phyloP scores from a whole-genome alignment of 2,888 invertebrate genomes.

The Zygothrica quintamaculata region DNA sequence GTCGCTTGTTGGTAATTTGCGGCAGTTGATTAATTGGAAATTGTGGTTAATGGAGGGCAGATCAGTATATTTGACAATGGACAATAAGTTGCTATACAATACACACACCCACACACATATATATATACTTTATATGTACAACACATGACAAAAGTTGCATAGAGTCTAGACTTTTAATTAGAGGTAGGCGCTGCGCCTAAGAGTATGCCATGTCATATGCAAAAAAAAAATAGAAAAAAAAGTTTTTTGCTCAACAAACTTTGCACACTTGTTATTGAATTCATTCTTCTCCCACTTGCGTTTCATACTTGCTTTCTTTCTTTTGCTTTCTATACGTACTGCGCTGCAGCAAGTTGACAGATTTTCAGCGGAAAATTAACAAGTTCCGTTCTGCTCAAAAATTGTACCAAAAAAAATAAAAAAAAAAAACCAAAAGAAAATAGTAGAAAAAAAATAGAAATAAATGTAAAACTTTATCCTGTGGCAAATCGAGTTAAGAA shows the following conservation, averaged over 20 bases:
- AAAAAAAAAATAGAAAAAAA: no score
- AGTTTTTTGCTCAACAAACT: constrained; percentile 49
- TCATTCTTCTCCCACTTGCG: no score
- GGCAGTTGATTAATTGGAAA: constrained; percentile 77
- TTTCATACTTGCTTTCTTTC: no score
- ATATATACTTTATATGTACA: no score
- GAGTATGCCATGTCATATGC: constrained; percentile 49
- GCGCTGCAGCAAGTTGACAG: constrained; percentile 65
- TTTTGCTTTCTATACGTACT: constrained; percentile 3
- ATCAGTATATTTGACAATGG: constrained; percentile 38
- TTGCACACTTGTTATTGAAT: constrained; percentile 63
- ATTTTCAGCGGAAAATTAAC: constrained; percentile 80
- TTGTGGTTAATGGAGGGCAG: constrained; percentile 69
- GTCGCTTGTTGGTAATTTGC: constrained; percentile 56
- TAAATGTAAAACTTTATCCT: constrained; percentile 65
- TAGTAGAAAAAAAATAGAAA: constrained; percentile 21
- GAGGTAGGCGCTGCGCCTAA: constrained; percentile 48
- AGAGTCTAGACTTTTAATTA: constrained; percentile 76
- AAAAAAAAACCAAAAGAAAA: constrained; percentile 6
- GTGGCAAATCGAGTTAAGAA: constrained; percentile 74
- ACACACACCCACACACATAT: constrained; percentile 8
- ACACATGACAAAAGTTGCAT: constrained; percentile 33
- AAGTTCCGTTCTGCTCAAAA: constrained; percentile 58
- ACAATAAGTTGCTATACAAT: constrained; percentile 36
- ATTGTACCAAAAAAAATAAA: constrained; percentile 18